A percentile compares a stretch with the other conserved stretches of the same genome.
These are phyloP conservation scores for Sarcophilus harrisii DNA, from an alignment of 2,797 vertebrate genomes.

Conservation along the genomic window DNA sequence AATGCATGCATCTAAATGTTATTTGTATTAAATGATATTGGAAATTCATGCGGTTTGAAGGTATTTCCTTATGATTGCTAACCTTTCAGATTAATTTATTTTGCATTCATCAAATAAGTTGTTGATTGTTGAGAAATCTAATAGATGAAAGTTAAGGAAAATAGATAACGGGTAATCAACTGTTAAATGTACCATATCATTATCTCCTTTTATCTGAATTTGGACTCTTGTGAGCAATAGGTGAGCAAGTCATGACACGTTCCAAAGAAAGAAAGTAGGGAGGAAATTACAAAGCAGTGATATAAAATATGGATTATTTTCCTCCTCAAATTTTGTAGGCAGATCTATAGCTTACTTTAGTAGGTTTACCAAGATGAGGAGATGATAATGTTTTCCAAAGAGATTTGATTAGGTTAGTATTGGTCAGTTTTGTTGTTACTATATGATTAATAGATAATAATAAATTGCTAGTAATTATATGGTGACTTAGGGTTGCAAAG, in stretches of 20 bases:
- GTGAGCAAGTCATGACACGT: background rate
- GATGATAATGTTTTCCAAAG: background rate
- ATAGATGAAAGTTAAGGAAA: background rate
- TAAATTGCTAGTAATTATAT: background rate
- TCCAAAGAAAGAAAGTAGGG: background rate
- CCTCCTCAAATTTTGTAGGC: background rate
- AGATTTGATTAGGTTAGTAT: background rate
- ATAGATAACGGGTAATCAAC: background rate
- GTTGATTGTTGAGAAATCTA: constrained; percentile 1
- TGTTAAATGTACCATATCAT: background rate
- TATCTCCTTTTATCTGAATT: background rate
- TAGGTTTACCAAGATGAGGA: background rate
- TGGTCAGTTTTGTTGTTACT: background rate
- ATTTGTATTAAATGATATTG: constrained; percentile 4
- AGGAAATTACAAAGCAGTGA: background rate
- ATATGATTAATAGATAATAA: background rate
- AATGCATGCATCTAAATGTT: constrained; percentile 20
- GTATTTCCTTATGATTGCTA: constrained; percentile 11
- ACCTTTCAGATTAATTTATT: constrained; percentile 7
- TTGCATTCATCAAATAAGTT: background rate
- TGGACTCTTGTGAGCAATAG: background rate
- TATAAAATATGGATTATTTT: background rate
- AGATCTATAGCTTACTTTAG: background rate
- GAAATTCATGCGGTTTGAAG: constrained; percentile 11
- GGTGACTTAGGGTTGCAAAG: background rate